phyloP scores from a whole-genome alignment of 2,888 invertebrate species.

The Tipula unca region DNA sequence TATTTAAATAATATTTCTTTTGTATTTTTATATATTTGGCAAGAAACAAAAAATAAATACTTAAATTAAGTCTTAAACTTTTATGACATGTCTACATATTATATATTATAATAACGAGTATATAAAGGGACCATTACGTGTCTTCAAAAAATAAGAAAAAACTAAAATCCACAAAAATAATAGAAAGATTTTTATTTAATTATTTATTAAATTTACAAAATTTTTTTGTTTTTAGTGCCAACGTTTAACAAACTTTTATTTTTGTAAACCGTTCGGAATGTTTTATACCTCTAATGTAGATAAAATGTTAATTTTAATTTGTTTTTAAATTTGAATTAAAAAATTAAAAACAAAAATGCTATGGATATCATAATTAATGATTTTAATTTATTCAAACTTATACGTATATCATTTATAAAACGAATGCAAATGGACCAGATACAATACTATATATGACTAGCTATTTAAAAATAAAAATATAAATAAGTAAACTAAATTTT shows the following conservation, averaged over 20 bases:
- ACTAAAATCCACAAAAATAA: background rate
- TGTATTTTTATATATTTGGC: constrained; percentile 8
- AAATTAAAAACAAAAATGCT: background rate
- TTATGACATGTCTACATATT: background rate
- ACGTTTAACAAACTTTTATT: background rate
- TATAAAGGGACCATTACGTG: constrained; percentile 8
- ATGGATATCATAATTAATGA: background rate
- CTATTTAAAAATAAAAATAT: background rate
- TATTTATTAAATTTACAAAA: background rate
- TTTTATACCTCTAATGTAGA: background rate
- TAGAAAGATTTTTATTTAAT: background rate
- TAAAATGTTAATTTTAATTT: background rate
- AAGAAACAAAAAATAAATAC: background rate
- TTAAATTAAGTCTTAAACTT: background rate
- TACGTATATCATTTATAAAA: background rate
- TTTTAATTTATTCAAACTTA: background rate
- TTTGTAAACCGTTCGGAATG: background rate
- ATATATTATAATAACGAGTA: background rate
- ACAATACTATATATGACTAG: background rate
- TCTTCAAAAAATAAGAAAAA: background rate
- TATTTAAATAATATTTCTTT: background rate
- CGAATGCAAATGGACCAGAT: constrained; percentile 8
- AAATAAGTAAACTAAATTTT: background rate
- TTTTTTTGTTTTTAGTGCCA: background rate
- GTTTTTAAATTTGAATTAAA: background rate